phyloP scores from a whole-genome alignment of 2,888 invertebrate genomes.

The Drosophila picticornis region DNA sequence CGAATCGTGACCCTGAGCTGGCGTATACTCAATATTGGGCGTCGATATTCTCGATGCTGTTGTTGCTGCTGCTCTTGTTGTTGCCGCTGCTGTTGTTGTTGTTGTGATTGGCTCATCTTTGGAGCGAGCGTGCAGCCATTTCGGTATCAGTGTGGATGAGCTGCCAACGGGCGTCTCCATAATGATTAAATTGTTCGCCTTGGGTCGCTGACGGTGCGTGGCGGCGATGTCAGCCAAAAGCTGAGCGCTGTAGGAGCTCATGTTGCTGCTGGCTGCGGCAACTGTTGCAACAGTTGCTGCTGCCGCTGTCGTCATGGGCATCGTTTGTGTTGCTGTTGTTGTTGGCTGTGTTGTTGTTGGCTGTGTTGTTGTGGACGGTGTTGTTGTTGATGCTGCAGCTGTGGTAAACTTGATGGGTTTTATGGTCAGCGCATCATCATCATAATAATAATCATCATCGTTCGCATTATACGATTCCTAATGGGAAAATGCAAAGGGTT shows the following conservation, averaged over 20 bases:
- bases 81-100: slow-evolving; percentile 17
- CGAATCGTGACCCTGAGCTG: slow-evolving; percentile 66
- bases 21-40: slow-evolving; percentile 58
- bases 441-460: slow-evolving; percentile 84
- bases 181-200: slow-evolving; percentile 63
- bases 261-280: slow-evolving; percentile 34
- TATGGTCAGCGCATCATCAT: slow-evolving; percentile 83
- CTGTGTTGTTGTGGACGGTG: slow-evolving; percentile 7
- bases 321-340: slow-evolving; percentile 1
- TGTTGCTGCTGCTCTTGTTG: slow-evolving; percentile 12
- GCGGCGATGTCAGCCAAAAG: slow-evolving; percentile 69
- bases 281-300: slow-evolving; percentile 7
- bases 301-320: slow-evolving; percentile 1
- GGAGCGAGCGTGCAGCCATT: slow-evolving; percentile 57
- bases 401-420: slow-evolving; percentile 78
- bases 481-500: slow-evolving; percentile 82
- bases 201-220: slow-evolving; percentile 46
- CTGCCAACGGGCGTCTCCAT: slow-evolving; percentile 55
- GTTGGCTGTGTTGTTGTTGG: not conserved
- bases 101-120: slow-evolving; percentile 62
- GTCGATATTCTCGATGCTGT: slow-evolving; percentile 7
- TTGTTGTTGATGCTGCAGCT: slow-evolving; percentile 12
- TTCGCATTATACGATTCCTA: slow-evolving; percentile 78
- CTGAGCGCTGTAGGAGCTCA: slow-evolving; percentile 60
- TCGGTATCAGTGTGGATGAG: slow-evolving; percentile 38